Conservation (phyloP, 1,140 invertebrate species). For the Eriocheir sinensis region DNA sequence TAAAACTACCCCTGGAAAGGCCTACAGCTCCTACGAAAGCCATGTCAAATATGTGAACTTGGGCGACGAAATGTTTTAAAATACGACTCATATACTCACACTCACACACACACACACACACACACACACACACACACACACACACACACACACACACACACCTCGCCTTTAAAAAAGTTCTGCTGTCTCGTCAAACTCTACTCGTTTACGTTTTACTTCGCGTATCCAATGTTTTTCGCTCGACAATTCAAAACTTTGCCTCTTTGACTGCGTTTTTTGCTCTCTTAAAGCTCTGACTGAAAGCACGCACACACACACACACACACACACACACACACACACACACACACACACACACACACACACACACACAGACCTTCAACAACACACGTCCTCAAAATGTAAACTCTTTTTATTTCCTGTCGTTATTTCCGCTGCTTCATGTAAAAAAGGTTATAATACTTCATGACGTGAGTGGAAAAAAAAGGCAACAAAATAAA, state of each 20-base stretch:
- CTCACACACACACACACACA: too few species aligned
- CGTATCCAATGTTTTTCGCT: background rate
- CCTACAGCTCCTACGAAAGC: too few species aligned
- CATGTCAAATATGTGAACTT: too few species aligned
- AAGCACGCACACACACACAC: background rate
- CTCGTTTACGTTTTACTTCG: background rate
- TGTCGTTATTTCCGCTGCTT: background rate
- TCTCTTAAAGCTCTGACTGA: background rate
- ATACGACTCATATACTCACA: too few species aligned
- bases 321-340: slow-evolving; percentile 15
- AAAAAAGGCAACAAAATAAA: background rate
- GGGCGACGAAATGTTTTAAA: too few species aligned
- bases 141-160: background rate
- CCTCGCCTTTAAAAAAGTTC: background rate
- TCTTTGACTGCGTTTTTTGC: background rate
- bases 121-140: too few species aligned
- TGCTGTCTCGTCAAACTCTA: background rate
- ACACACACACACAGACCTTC: background rate
- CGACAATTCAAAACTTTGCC: background rate
- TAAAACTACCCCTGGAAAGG: too few species aligned
- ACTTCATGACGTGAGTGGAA: background rate
- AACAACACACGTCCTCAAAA: background rate
- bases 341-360: background rate
- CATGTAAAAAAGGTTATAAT: background rate
- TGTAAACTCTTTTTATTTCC: too few species aligned